Evolutionary conservation across 2,888 invertebrate species (phyloP), one percentile per base, ranked within the genome.

Genomic region (Amphiduros pacificus): DNA sequence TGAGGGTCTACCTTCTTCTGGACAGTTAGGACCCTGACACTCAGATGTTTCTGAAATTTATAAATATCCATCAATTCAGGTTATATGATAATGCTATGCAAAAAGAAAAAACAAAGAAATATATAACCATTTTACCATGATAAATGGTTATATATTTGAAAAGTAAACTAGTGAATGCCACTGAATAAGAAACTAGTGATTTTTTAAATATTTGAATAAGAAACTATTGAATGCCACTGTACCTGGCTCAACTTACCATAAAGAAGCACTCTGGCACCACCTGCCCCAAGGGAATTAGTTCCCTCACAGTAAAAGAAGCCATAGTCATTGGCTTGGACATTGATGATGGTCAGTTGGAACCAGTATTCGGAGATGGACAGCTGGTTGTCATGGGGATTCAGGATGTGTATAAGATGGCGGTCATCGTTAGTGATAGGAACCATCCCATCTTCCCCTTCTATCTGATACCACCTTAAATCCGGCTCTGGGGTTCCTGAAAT

Each of bases 21-120:
- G 77, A 62, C 80, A 80, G 69, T 78, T 77, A 27, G 79, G 71
- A 22, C 80, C 80, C 63, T 80, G 80, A 57, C 80, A 80, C 61
- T 79, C 78, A 48, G 74, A 71, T 0, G 80, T 80, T 72, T 79
- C 79, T 80, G 75, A 32, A 73, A 63, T 36, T 6, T 26, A 24
- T 17, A 26, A 55, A 41, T 9, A 36, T n/a, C n/a, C n/a, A n/a
- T n/a, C n/a, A 48, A 48, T 26, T 51, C 52, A 51, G 52, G 9
- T 36, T 36, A 36, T 36, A 36, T 36, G 9, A 36, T 36, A 20
- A 36, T 14, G 36, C 36, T 36, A 17, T 14, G 17, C 17, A 36
- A 36, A 36, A 36, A 36, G 9, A 36, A 14, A 14, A 36, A 36
- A 36, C 9, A 36, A 9, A 36, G 17, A 36, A 36, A 36, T 14